Conservation (phyloP, 2,888 invertebrate genomes). For the Ophion slaviceki region DNA sequence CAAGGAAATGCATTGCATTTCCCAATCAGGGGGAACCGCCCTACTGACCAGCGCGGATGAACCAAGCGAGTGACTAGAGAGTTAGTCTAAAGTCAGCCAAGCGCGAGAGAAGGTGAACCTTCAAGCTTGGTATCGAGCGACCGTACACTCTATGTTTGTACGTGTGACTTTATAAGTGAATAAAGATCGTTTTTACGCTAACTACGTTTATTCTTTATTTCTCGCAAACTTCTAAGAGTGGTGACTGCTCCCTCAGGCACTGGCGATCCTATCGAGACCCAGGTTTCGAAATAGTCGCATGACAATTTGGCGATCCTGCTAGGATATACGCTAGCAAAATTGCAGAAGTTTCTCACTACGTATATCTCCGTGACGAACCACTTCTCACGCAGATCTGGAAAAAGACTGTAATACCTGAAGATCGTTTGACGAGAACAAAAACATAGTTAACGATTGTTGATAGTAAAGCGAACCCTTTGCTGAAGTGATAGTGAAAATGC, state of each 20-base stretch:
- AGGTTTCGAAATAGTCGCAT: conserved; percentile 16
- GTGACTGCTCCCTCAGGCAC: conserved; percentile 42
- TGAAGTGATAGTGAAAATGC: conserved; percentile 10
- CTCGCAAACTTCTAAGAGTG: conserved; percentile 19
- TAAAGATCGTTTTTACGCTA: too few species aligned
- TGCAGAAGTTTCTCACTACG: conserved; percentile 25
- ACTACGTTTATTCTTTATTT: too few species aligned
- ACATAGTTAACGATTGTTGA: conserved; percentile 11
- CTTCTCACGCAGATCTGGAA: conserved; percentile 16
- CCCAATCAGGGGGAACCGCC: too few species aligned
- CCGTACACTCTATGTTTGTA: too few species aligned
- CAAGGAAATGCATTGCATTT: too few species aligned
- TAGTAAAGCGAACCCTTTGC: conserved; percentile 26
- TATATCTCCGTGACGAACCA: conserved; percentile 40
- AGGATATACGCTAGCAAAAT: conserved; percentile 8
- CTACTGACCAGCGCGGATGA: too few species aligned
- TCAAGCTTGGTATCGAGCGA: too few species aligned
- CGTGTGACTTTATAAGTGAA: too few species aligned
- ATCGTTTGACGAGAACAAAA: background rate
- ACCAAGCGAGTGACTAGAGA: too few species aligned
- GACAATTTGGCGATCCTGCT: background rate
- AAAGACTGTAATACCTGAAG: background rate
- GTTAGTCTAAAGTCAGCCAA: too few species aligned
- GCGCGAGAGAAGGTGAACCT: too few species aligned
- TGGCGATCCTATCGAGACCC: conserved; percentile 15